Percentiles rank a stretch among this genome's conserved stretches.
phyloP scores from a whole-genome alignment of 2,888 invertebrate species.

The Anaspis maculata region DNA sequence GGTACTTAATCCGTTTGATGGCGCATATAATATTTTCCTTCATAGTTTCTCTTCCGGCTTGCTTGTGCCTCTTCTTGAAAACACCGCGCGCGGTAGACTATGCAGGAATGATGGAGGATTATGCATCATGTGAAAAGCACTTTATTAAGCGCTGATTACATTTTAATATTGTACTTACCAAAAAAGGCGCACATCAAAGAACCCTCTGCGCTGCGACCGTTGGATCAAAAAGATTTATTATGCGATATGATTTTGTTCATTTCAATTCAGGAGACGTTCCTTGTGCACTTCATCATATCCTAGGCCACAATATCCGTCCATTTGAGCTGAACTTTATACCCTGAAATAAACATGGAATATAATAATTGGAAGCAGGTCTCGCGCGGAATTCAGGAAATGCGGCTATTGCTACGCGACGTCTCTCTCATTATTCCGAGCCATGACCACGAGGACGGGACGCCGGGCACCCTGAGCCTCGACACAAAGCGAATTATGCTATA shows the following conservation, averaged over 20 bases:
- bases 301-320: conserved; percentile 32
- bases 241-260: conserved; percentile 25
- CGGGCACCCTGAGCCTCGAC: conserved; percentile 5
- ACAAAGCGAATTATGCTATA: no score
- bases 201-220: conserved; percentile 3
- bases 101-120: no score
- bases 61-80: no score
- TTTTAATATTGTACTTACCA: not conserved
- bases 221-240: conserved; percentile 17
- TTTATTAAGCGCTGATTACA: not conserved
- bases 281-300: conserved; percentile 31
- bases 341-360: conserved; percentile 36
- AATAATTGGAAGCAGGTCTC: conserved; percentile 32
- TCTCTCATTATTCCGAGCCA: conserved; percentile 21
- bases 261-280: conserved; percentile 26
- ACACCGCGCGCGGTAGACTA: no score
- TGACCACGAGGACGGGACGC: conserved; percentile 8
- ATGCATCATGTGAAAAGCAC: conserved; percentile 1
- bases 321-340: conserved; percentile 24
- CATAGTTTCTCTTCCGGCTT: no score
- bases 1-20: no score
- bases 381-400: conserved; percentile 33
- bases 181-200: conserved; percentile 13
- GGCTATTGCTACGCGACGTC: conserved; percentile 27
- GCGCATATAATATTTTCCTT: no score